Evolutionary conservation across 23 tunicate species (phyloP).

Genomic region (Halocynthia roretzi): DNA sequence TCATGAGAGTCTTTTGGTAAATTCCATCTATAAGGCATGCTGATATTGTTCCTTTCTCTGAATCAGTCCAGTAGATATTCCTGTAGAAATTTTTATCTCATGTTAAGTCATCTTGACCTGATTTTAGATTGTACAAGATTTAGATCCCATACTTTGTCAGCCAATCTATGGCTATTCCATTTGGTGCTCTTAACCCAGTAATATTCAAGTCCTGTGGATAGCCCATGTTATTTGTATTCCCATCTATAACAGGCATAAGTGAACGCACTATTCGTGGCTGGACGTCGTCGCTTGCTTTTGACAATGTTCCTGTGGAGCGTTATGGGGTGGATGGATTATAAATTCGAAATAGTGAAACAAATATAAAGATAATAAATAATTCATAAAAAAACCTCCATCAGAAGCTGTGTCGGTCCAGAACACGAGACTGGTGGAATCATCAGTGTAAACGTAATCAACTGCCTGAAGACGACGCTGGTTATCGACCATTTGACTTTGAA

Average conservation of each 20-base stretch:
- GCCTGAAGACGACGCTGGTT: conserved; percentile 36
- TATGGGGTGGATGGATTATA: no score
- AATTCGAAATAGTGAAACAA: no score
- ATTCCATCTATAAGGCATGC: conserved; percentile 63
- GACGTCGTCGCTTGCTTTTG: no score
- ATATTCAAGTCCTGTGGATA: conserved; percentile 52
- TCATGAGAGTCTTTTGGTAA: conserved; percentile 38
- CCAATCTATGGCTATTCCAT: conserved; percentile 81
- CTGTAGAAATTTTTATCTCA: conserved; percentile 11
- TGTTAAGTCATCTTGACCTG: neutral
- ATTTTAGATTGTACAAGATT: neutral
- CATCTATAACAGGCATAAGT: conserved; percentile 38
- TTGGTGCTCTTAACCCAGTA: conserved; percentile 40
- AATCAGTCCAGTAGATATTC: conserved; percentile 76
- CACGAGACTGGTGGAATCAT: conserved; percentile 38
- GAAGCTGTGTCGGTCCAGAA: conserved; percentile 81
- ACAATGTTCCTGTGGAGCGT: no score
- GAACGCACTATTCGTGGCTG: conserved; percentile 41
- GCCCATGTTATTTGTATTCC: conserved; percentile 37
- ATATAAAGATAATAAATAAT: no score
- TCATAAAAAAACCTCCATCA: conserved; percentile 20
- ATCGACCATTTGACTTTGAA: conserved; percentile 31
- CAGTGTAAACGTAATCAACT: conserved; percentile 42
- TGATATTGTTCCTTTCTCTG: conserved; percentile 37
- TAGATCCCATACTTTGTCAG: conserved; percentile 33